Evolutionary conservation across 1,140 invertebrate species (phyloP), one percentile per base, ranked within the genome.

Genomic region (Drosophila truncata): DNA sequence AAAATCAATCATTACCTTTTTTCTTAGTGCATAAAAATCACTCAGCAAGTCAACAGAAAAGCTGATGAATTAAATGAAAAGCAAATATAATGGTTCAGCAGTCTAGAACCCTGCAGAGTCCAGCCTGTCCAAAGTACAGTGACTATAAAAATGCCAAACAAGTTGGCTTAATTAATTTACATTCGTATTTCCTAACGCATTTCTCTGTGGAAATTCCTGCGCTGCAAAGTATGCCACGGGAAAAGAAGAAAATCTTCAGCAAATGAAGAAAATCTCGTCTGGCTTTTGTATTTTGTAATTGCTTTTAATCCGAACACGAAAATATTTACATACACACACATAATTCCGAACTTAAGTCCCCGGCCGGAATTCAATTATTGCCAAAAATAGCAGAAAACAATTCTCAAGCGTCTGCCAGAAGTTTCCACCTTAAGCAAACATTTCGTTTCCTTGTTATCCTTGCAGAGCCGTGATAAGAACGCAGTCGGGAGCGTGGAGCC

Each of bases 311-410:
- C 50, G 62, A 46, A 39, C 41, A 67, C 46, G 57, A 59, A 73
- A 59, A 66, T 54, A 42, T 47, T 44, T 70, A 35, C 41, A 29
- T 25, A 44, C 55, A 74, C 25, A 35, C 57, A 46, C 44, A 49
- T 47, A 72, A 69, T 52, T 69, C 41, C 55, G 13, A 41, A 29
- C 63, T 72, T 65, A 84, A 74, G 67, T 37, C 59, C 41, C 14
- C 16, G 46, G 39, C 29, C 20, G 41, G 58, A 80, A 64, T 82
- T 74, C 79, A 83, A 79, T 86, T 86, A 82, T 80, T 61, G 46
- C 52, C 60, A 62, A 85, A 86, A 86, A 85, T 81, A 85, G 70
- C 44, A 49, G 52, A 60, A 42, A 50, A 72, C 65, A 70, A 70
- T 66, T 71, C 67, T 67, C 50, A 35, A 58, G 50, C 41, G 63